phyloP scores from a whole-genome alignment of 2,888 invertebrate species.

The Crematogaster levior region DNA sequence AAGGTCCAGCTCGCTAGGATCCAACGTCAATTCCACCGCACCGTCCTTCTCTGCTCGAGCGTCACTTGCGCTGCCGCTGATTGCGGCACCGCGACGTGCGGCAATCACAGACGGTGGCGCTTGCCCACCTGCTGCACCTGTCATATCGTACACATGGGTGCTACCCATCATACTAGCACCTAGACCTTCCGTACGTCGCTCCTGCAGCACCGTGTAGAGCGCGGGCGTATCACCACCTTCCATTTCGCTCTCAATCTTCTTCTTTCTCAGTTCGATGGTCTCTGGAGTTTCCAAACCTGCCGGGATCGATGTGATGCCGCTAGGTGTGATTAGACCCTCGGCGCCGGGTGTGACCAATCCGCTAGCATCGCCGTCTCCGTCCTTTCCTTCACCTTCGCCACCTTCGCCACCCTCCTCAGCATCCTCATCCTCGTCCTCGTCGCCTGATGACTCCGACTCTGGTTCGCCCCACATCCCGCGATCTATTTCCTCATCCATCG shows the following conservation, averaged over 20 bases:
- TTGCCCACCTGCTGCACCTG: constrained; percentile 89
- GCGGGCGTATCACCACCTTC: constrained; percentile 98
- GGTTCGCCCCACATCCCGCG: constrained; percentile 98
- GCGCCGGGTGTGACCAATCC: constrained; percentile 96
- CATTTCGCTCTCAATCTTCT: constrained; percentile 97
- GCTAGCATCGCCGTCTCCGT: constrained; percentile 89
- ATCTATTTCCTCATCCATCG: constrained; percentile 94
- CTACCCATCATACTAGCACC: constrained; percentile 99
- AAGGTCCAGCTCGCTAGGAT: constrained; percentile 98
- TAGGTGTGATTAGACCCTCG: constrained; percentile 97
- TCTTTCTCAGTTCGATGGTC: constrained; percentile 98
- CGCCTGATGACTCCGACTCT: constrained; percentile 87
- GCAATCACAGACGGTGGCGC: constrained; percentile 87
- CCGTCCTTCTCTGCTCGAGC: constrained; percentile 86
- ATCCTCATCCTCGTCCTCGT: constrained; percentile 90
- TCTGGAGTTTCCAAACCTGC: constrained; percentile 99
- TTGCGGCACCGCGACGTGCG: constrained; percentile 81
- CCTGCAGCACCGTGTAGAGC: constrained; percentile 97
- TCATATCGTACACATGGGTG: constrained; percentile 98
- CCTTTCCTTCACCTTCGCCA: constrained; percentile 85
- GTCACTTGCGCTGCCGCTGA: constrained; percentile 79
- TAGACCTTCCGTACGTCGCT: constrained; percentile 96
- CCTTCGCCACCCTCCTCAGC: constrained; percentile 87
- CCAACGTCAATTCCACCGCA: constrained; percentile 97
- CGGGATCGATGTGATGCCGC: constrained; percentile 95